Conservation (phyloP, 2,888 invertebrate species). For the Mystacides longicornis region DNA sequence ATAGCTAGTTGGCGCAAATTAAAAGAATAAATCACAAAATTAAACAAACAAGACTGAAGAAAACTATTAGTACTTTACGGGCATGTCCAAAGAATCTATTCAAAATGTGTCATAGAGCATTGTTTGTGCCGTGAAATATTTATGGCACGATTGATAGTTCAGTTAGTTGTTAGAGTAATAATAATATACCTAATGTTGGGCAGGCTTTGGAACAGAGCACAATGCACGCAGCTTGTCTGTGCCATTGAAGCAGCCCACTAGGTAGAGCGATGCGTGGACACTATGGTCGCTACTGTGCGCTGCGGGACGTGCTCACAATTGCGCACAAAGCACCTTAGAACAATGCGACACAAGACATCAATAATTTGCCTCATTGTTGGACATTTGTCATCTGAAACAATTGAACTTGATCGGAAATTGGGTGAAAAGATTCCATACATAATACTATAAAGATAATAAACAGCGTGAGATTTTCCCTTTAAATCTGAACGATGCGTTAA, state of each 20-base stretch:
- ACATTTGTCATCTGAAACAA: not conserved
- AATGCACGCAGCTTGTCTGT: not conserved
- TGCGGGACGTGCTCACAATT: not conserved
- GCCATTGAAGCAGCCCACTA: too few species aligned
- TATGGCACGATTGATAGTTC: constrained; percentile 18
- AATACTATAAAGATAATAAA: too few species aligned
- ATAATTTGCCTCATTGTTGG: not conserved
- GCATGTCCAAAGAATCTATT: constrained; percentile 12
- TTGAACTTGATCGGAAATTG: constrained; percentile 15
- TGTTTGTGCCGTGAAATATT: constrained; percentile 16
- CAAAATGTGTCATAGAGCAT: constrained; percentile 17
- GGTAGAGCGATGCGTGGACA: too few species aligned
- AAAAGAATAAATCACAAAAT: constrained; percentile 21
- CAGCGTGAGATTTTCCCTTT: too few species aligned
- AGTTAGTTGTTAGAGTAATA: not conserved
- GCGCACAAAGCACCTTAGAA: not conserved
- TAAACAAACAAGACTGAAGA: constrained; percentile 21
- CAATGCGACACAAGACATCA: constrained; percentile 1
- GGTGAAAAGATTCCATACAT: too few species aligned
- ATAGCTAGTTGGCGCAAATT: too few species aligned
- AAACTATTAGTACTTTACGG: constrained; percentile 23
- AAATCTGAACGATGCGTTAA: too few species aligned
- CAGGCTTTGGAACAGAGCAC: too few species aligned
- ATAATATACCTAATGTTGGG: too few species aligned
- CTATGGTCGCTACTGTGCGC: constrained; percentile 1